Percentiles rank a stretch among this genome's conserved stretches.
Conservation (phyloP, 1,140 invertebrate genomes). For the Drosophila dunni region DNA sequence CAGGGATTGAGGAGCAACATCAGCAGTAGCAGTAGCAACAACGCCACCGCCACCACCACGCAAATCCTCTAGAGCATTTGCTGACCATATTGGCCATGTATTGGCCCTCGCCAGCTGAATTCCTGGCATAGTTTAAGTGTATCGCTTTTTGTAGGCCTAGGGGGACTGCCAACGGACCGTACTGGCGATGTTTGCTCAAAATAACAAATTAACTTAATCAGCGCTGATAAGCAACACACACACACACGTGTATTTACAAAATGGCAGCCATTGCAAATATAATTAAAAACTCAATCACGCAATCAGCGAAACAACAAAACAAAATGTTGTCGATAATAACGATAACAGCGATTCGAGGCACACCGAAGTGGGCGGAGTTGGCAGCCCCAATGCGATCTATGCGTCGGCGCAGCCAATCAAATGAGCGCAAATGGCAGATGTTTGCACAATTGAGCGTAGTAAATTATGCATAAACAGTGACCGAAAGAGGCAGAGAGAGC, state of each 20-base stretch:
- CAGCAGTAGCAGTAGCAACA: background rate
- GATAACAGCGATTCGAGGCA: background rate
- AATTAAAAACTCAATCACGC: constrained; percentile 76
- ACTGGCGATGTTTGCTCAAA: constrained; percentile 39
- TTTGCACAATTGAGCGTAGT: constrained; percentile 38
- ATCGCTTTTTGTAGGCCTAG: constrained; percentile 67
- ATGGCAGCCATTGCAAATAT: constrained; percentile 34
- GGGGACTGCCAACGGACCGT: constrained; percentile 14
- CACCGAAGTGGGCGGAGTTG: constrained; percentile 37
- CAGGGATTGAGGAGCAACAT: background rate
- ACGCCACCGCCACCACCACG: constrained; percentile 51
- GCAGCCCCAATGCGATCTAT: constrained; percentile 52
- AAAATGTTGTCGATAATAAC: background rate
- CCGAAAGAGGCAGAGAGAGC: constrained; percentile 8
- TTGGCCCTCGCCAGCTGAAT: constrained; percentile 59
- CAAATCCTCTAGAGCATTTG: constrained; percentile 81
- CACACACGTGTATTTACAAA: constrained; percentile 11
- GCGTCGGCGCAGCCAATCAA: constrained; percentile 60
- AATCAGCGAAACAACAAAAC: constrained; percentile 7
- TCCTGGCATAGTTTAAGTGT: constrained; percentile 80
- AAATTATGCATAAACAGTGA: constrained; percentile 65
- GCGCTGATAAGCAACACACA: constrained; percentile 63
- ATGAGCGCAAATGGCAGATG: constrained; percentile 53
- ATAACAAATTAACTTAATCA: constrained; percentile 76
- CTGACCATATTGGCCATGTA: constrained; percentile 66